These are phyloP conservation scores for Spilosoma lubricipeda DNA, from an alignment of 2,888 invertebrate genomes.

Conservation along the genomic window DNA sequence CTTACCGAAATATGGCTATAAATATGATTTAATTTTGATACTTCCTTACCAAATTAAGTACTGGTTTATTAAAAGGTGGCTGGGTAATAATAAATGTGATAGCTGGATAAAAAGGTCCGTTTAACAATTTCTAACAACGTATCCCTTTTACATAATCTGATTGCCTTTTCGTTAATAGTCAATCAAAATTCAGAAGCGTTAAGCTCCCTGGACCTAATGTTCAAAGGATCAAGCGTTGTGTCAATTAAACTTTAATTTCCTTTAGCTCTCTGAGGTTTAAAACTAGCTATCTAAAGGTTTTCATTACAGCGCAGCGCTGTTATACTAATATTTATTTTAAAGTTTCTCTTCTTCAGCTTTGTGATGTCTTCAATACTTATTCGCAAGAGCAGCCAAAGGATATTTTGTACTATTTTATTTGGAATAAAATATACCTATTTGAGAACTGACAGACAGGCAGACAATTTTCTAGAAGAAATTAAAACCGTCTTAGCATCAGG, in stretches of 20 bases:
- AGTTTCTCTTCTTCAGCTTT: neutral
- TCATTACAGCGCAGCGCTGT: neutral
- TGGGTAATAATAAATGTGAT: neutral
- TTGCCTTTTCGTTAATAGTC: slow-evolving; percentile 30
- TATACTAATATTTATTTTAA: neutral
- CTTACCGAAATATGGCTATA: too few species aligned
- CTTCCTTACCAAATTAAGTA: neutral
- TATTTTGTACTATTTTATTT: neutral
- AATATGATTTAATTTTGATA: neutral
- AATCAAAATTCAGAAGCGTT: slow-evolving; percentile 34
- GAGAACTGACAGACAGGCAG: neutral
- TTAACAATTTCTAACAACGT: slow-evolving; percentile 19
- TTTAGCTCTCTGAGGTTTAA: neutral
- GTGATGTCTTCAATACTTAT: neutral
- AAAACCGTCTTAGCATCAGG: neutral
- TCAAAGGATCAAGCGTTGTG: slow-evolving; percentile 15
- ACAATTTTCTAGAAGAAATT: neutral
- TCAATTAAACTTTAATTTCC: slow-evolving; percentile 7
- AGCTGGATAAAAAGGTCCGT: neutral
- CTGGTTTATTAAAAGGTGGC: neutral
- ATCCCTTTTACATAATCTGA: slow-evolving; percentile 18
- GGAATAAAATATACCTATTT: neutral
- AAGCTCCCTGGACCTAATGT: slow-evolving; percentile 18
- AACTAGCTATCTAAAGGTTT: neutral
- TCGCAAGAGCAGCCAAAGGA: neutral